Evolutionary conservation across 2,797 vertebrate species (phyloP), one percentile per base, ranked within the genome.

Genomic region (Chiloscyllium punctatum): DNA sequence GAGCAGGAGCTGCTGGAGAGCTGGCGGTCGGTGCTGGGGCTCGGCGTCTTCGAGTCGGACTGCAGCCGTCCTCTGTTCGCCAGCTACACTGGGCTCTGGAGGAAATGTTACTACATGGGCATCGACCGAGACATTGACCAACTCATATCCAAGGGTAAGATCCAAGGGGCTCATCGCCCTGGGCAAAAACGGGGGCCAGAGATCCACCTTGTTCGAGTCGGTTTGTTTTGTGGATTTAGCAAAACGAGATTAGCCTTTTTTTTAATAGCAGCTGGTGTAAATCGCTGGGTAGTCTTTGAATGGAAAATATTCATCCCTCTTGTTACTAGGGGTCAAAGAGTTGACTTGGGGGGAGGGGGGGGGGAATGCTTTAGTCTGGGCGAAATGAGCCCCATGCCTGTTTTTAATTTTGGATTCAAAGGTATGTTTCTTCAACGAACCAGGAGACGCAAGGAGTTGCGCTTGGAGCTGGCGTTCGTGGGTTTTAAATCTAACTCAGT

Each of bases 41-140:
- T 98, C 97, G 98, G 98, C 71, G 98, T 98, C 97, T 97, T 98
- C 96, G 98, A 98, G 97, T 98, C 98, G 16, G 98, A 98, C 96
- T 98, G 98, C 96, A 98, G 98, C 25, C 97, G 98, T 62, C 98
- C 98, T 92, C 98, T 98, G 37, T 98, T 98, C 97, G 98, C 98
- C 96, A 98, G 97, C 2, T 98, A 98, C 96, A 97, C 98, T 9
- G 98, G 98, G 86, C 98, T 98, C 53, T 98, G 98, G 98, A 98
- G 98, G 96, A 98, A 98, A 97, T 98, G 98, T 96, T 98, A 98
- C 97, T 98, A 97, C 96, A 96, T 97, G 96, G 98, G 97, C 95
- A 97, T 98, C 96, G 98, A 98, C 97, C 97, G 96, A 96, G 98
- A 98, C 97, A 98, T 99, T 95, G 98, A 98, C 97, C 97, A 98